These are phyloP conservation scores for Amazona guildingii DNA, from an alignment of 2,113 vertebrate species.

Conservation along the genomic window DNA sequence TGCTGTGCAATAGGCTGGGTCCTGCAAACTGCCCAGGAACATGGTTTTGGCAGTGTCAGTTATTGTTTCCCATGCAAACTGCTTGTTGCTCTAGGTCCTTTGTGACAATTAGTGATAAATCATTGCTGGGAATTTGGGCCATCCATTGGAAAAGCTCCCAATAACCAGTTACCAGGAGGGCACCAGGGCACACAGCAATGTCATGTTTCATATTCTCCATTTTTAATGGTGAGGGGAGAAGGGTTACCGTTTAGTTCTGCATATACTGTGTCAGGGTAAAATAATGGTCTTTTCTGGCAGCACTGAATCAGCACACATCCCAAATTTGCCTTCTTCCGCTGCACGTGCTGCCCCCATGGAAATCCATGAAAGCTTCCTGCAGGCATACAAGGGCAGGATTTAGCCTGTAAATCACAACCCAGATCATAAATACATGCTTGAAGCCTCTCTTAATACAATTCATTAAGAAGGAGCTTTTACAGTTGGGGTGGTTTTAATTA, in stretches of 20 bases:
- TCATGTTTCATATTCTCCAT: neutral
- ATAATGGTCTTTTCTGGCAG: constrained; percentile 28
- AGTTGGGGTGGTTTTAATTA: constrained; percentile 77
- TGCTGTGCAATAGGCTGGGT: neutral
- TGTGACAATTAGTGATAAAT: constrained; percentile 55
- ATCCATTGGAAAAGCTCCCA: constrained; percentile 13
- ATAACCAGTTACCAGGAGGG: neutral
- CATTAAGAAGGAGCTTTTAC: constrained; percentile 64
- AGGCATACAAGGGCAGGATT: constrained; percentile 30
- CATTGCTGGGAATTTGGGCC: constrained; percentile 46
- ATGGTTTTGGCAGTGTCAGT: neutral
- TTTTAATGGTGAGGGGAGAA: neutral
- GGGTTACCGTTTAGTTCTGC: constrained; percentile 11
- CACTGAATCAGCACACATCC: constrained; percentile 29
- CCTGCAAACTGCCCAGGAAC: neutral
- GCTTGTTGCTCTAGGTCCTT: neutral
- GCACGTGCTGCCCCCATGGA: constrained; percentile 39
- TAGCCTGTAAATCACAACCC: constrained; percentile 49
- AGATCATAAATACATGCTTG: constrained; percentile 58
- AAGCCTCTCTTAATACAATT: constrained; percentile 66
- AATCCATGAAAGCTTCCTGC: constrained; percentile 31
- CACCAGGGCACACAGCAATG: neutral
- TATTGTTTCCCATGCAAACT: neutral
- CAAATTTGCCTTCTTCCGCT: constrained; percentile 34
- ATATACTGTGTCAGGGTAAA: constrained; percentile 24